A percentile compares a stretch with the other conserved stretches of the same genome.
phyloP scores from a whole-genome alignment of 2,797 vertebrate genomes.

The Anniella stebbinsi region DNA sequence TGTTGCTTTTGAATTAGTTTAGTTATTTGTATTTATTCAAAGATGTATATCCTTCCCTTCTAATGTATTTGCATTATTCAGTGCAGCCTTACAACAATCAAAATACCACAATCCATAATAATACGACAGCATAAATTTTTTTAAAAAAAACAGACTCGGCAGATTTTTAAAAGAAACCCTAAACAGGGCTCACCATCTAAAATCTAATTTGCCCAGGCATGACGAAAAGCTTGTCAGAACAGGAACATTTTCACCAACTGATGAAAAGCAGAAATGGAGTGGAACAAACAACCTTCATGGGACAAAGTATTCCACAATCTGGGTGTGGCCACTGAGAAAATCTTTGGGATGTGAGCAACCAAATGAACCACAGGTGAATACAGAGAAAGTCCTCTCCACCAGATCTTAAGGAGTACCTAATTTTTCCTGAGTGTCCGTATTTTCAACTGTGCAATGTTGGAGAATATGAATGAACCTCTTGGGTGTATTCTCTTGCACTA shows the following conservation, averaged over 20 bases:
- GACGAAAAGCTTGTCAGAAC: background rate
- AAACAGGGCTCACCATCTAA: too few species aligned
- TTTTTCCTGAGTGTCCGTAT: background rate
- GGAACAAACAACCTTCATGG: background rate
- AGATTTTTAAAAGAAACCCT: too few species aligned
- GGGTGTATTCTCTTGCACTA: background rate
- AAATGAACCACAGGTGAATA: background rate
- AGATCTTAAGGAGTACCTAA: background rate
- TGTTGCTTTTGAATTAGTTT: background rate
- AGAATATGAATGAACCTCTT: background rate
- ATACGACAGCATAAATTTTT: background rate
- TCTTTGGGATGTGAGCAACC: background rate
- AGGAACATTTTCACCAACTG: background rate
- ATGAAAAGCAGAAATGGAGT: background rate
- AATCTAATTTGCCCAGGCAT: too few species aligned
- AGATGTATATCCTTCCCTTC: too few species aligned
- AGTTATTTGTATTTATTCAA: background rate
- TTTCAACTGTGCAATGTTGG: background rate
- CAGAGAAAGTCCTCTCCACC: background rate
- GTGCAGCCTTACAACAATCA: background rate
- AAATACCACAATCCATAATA: background rate
- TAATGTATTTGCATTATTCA: background rate
- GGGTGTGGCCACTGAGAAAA: background rate
- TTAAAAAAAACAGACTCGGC: too few species aligned
- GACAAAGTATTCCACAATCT: background rate